Evolutionary conservation across 2,113 vertebrate genomes (phyloP), one percentile per base, ranked within the genome.

Genomic region (Pogonocichla stellata): DNA sequence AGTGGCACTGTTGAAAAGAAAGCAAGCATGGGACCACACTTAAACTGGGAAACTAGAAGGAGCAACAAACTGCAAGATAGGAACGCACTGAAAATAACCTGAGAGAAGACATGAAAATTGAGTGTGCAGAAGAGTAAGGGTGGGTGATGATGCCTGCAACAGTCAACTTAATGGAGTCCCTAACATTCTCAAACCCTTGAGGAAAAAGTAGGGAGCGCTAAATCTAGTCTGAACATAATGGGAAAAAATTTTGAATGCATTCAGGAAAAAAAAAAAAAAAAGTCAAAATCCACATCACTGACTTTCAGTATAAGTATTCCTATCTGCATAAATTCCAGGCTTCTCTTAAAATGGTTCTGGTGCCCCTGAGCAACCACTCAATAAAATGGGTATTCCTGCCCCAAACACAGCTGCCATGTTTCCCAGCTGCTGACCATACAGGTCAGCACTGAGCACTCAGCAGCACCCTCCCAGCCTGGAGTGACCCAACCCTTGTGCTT

Each of bases 301-400:
- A 73, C 31, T 79, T 87, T 19, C 48, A 19, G 10, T 28, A 8
- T 29, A 70, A 47, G 61, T 56, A 57, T 19, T 84, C 43, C 38
- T 19, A 70, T 3, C 23, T 47, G 20, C 45, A 33, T 56, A 13
- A 54, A 64, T 75, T 69, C 29, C 65, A 85, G 23, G 23, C 40
- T 82, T 78, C 34, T 87, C 42, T 82, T 77, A 12, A 77, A 70
- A 80, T 5, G 15, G 56, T 62, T 22, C 43, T 22, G 26, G 43
- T 29, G 54, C 2, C 1, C 4, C 3, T 2, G 9, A 67, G 54
- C 25, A 74, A 23, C 3, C 6, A 2, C 26, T 48, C 3, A 1
- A 16, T 40, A 14, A 38, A 26, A 34, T 0, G 0, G 28, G 26
- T 51, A 12, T 16, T 80, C 25, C 53, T 23, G 42, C 19, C 25